Percentiles rank a stretch among this genome's conserved stretches.
phyloP scores from a whole-genome alignment of 2,113 vertebrate species.

The Microtus ochrogaster region DNA sequence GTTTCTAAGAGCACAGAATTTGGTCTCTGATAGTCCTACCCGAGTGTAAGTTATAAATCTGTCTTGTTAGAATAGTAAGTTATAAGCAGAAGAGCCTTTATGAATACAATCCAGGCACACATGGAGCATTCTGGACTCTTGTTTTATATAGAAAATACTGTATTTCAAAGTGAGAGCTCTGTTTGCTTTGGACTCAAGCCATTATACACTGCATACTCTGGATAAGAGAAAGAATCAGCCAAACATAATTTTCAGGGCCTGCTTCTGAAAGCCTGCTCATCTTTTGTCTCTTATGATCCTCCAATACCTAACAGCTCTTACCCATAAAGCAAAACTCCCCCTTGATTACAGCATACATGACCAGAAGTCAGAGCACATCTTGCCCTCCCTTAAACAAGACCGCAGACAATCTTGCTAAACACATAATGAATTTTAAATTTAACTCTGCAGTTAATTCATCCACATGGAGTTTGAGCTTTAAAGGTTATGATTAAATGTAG shows the following conservation, averaged over 20 bases:
- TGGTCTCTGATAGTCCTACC: background rate
- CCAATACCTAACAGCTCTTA: background rate
- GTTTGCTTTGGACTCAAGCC: background rate
- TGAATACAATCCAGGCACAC: background rate
- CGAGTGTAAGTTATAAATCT: background rate
- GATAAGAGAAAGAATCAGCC: background rate
- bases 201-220: background rate
- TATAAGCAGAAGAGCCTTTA: background rate
- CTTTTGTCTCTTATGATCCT: constrained; percentile 14
- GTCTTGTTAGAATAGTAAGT: background rate
- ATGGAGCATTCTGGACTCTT: background rate
- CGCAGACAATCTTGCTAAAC: constrained; percentile 21
- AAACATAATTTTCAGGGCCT: background rate
- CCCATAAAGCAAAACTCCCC: background rate
- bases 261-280: background rate
- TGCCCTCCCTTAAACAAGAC: background rate
- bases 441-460: background rate
- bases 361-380: background rate
- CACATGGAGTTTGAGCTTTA: background rate
- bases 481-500: background rate
- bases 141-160: background rate
- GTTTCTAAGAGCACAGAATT: background rate
- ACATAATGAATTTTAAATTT: constrained; percentile 46
- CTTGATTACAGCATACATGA: background rate
- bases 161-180: background rate